Evolutionary conservation across 23 tunicate genomes (phyloP), one percentile per base, ranked within the genome.

Genomic region (Styela clava): DNA sequence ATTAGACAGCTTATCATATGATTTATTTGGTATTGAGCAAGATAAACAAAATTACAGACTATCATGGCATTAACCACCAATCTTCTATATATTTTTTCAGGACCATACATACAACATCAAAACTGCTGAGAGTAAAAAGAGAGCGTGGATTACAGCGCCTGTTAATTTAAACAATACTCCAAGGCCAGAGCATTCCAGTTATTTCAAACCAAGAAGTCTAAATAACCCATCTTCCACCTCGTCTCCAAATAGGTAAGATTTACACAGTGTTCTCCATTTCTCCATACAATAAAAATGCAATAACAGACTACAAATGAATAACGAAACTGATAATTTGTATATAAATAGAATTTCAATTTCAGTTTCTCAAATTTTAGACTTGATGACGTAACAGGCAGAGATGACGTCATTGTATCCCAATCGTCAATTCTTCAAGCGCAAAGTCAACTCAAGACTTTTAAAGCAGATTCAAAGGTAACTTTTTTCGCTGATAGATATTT

Each of bases 141-240:
- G 16, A 36, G 65, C 81, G 26, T 76, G 81, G 81, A 76, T 76
- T 24, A 44, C 62, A 36, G 65, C 52, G 24, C 81, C 81, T 27
- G 28, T 52, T 1, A 44, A 21, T 1, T 20, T 44, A 64, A 29
- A 76, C 52, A n/a, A n/a, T n/a, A 76, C 81, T 44, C 2, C 81
- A 26, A 31, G 77, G 16, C 23, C 34, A 12, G 77, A 76, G 24
- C 22, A 67, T 29, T 29, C 71, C 71, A 67, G 71, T 67, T 67
- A 1, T 25, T 25, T 25, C 71, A 16, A 27, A 24, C 71, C 2
- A 0, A 67, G 12, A 12, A 44, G 12, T 5, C 7, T 12, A 12
- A 44, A 12, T 12, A 44, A 12, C 12, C 56, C 56, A 5, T 7
- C 56, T 5, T 44, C 56, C 12, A 44, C 56, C 7, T 44, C 56